Percentiles rank a stretch among this genome's conserved stretches.
These are phyloP conservation scores for Trachelipus rathkii DNA, from an alignment of 1,140 invertebrate species.

Conservation along the genomic window DNA sequence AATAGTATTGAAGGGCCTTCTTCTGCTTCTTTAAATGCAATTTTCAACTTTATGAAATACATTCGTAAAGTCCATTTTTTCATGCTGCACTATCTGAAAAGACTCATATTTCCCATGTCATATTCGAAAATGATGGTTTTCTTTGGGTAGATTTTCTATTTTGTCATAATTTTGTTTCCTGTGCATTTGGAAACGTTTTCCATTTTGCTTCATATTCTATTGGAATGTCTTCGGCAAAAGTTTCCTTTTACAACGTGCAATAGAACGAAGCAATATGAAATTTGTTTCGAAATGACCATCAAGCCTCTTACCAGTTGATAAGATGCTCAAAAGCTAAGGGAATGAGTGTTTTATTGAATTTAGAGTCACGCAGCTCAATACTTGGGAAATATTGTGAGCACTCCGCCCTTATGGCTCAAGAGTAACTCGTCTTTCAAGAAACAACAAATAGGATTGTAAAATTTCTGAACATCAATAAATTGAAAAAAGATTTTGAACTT, in stretches of 20 bases:
- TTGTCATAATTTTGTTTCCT: constrained; percentile 12
- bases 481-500: neutral
- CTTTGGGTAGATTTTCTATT: constrained; percentile 13
- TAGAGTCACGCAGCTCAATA: constrained; percentile 3
- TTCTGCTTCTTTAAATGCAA: neutral
- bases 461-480: neutral
- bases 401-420: neutral
- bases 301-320: constrained; percentile 12
- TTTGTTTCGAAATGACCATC: neutral
- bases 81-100: constrained; percentile 2
- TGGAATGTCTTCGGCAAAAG: neutral
- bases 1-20: constrained; percentile 9
- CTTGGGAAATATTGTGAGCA: neutral
- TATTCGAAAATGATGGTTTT: constrained; percentile 11
- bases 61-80: neutral
- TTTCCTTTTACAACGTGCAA: neutral
- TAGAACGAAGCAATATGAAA: constrained; percentile 2
- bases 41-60: constrained; percentile 5
- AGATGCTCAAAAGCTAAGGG: constrained; percentile 6
- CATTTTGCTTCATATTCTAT: neutral
- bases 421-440: neutral
- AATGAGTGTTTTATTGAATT: constrained; percentile 11
- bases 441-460: neutral
- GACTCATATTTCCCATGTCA: neutral
- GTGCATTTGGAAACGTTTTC: neutral